Base-by-base conservation (phyloP, 2,888 invertebrate species). In the Globia sparganii region DNA sequence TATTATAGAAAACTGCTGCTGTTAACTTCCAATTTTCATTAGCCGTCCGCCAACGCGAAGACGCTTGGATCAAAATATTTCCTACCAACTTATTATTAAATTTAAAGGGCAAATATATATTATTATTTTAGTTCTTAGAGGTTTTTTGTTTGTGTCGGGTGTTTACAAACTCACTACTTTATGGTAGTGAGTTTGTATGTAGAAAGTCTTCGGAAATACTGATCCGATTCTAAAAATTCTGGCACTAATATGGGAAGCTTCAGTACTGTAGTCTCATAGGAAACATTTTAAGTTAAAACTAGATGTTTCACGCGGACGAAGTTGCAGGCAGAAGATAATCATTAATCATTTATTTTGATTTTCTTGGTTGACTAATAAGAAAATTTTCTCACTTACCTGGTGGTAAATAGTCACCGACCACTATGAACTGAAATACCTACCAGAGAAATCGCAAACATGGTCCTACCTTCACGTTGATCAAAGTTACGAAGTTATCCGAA, bases 401-500 rank as follows among this genome's bases (percentile, higher is more conserved):
- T n/a, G 11, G 11, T n/a, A 53, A 4, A 4, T 53, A 3, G 9
- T 53, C 9, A 53, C 53, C 25, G 25, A 6, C 25, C 21, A 3
- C 25, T 53, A 53, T 11, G 9, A 53, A 9, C 53, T 53, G 53
- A 3, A 53, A 53, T 25, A 53, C 25, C 53, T 59, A n/a, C 15
- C 21, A 77, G 18, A 3, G 11, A 75, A 64, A 34, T 43, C 5
- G 0, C 9, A 4, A 77, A 21, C 0, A n/a, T 34, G 6, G 2
- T 15, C 40, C 8, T 43, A 53, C 13, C 25, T 28, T 21, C 46
- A 78, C 58, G 40, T 76, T 76, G n/a, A 70, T 34, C 49, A 53
- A 43, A 79, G 25, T 53, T 70, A 40, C 18, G 21, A 58, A 72
- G 31, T 72, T 21, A 59, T 53, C 11, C 18, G 15, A 66, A 81